phyloP scores from a whole-genome alignment of 2,113 vertebrate genomes.

The Synchiropus splendidus region DNA sequence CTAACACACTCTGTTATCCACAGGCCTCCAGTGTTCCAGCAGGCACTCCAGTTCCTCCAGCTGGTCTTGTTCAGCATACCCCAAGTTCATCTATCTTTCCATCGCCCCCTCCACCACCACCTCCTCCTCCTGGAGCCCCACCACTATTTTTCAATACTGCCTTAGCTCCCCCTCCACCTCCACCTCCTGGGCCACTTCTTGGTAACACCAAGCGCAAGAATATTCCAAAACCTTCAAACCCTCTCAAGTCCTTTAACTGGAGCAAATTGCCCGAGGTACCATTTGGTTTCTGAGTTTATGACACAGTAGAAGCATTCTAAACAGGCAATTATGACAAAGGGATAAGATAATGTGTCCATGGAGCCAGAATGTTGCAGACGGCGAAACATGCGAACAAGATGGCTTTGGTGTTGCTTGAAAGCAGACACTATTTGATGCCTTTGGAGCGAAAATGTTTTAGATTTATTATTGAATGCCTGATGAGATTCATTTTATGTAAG shows the following conservation, averaged over 20 bases:
- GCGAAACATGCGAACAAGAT: too few species aligned
- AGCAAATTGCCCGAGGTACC: slow-evolving; percentile 84
- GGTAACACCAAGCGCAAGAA: slow-evolving; percentile 76
- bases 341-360: too few species aligned
- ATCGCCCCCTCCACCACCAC: slow-evolving; percentile 52
- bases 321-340: too few species aligned
- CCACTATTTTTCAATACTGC: slow-evolving; percentile 60
- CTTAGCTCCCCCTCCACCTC: slow-evolving; percentile 65
- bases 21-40: slow-evolving; percentile 71
- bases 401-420: too few species aligned
- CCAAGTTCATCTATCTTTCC: slow-evolving; percentile 53
- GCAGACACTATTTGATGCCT: too few species aligned
- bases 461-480: too few species aligned
- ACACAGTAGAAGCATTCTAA: too few species aligned
- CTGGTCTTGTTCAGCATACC: slow-evolving; percentile 50
- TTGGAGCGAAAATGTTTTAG: too few species aligned
- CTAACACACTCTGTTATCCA: slow-evolving; percentile 8
- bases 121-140: slow-evolving; percentile 53
- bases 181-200: slow-evolving; percentile 73
- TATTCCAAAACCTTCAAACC: slow-evolving; percentile 80
- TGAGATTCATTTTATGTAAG: not conserved
- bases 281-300: too few species aligned
- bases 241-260: slow-evolving; percentile 98
- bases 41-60: slow-evolving; percentile 66
- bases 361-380: too few species aligned